Percentiles rank a stretch among this genome's conserved stretches.
Conservation (phyloP, 2,113 vertebrate genomes). For the Zosterops lateralis region DNA sequence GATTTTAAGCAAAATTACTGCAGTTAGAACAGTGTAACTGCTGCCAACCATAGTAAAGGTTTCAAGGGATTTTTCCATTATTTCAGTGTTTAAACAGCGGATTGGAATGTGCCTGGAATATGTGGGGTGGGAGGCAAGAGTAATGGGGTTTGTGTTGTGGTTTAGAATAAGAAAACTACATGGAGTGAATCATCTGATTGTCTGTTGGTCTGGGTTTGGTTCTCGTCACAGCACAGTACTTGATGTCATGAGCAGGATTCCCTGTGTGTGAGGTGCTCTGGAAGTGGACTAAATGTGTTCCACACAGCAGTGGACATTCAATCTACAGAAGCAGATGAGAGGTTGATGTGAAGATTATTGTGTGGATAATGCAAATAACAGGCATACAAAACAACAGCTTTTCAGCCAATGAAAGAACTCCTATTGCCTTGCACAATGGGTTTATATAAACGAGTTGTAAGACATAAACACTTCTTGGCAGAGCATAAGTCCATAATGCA, state of each 20-base stretch:
- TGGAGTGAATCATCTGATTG: background rate
- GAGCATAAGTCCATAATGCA: background rate
- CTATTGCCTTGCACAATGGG: background rate
- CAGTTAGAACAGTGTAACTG: background rate
- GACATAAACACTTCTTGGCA: background rate
- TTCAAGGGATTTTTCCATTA: background rate
- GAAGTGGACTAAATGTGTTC: accelerated
- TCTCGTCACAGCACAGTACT: background rate
- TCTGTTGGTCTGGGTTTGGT: background rate
- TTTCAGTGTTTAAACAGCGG: background rate
- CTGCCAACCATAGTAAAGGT: background rate
- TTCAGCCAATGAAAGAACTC: background rate
- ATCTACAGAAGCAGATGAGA: background rate
- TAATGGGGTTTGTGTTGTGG: accelerated
- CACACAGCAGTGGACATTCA: background rate
- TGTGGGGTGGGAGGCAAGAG: background rate
- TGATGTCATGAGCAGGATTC: background rate
- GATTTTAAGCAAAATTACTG: background rate
- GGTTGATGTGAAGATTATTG: background rate
- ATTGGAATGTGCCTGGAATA: background rate
- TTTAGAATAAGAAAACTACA: background rate
- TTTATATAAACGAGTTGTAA: background rate
- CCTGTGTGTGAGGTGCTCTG: background rate
- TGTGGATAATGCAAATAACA: background rate
- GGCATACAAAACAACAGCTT: background rate